Evolutionary conservation across 1,140 invertebrate genomes (phyloP).

Genomic region (Lethocerus indicus): DNA sequence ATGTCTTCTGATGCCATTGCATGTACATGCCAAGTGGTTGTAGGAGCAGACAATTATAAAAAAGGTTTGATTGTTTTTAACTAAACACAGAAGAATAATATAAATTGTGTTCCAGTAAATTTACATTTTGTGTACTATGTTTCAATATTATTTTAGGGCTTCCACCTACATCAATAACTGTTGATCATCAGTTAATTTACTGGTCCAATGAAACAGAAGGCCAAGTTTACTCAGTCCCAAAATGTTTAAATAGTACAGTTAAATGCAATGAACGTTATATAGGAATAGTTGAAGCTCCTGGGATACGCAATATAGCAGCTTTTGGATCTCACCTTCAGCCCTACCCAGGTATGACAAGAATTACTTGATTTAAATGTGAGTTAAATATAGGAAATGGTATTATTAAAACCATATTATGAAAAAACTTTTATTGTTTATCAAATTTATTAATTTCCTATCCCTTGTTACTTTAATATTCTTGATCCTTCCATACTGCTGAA

Average conservation of each 20-base stretch:
- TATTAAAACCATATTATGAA: not conserved
- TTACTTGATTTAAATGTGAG: not conserved
- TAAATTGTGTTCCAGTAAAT: not conserved
- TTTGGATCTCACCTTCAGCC: conserved; percentile 57
- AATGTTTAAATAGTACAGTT: too few relatives aligned
- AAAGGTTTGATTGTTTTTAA: too few relatives aligned
- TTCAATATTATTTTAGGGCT: conserved; percentile 22
- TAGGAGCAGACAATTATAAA: conserved; percentile 29
- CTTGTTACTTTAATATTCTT: too few relatives aligned
- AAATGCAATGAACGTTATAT: not conserved
- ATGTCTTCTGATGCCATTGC: conserved; percentile 44
- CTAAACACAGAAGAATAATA: conserved; percentile 9
- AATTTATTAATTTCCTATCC: not conserved
- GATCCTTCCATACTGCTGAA: too few relatives aligned
- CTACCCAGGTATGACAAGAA: conserved; percentile 30
- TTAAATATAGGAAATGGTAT: too few relatives aligned
- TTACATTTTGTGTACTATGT: not conserved
- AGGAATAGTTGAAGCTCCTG: conserved; percentile 13
- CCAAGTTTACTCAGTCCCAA: not conserved
- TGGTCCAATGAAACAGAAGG: conserved; percentile 46
- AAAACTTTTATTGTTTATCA: not conserved
- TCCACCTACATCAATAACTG: conserved; percentile 38
- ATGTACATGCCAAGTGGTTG: conserved; percentile 42
- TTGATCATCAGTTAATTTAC: conserved; percentile 46
- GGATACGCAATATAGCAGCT: conserved; percentile 38